Evolutionary conservation across 2,888 invertebrate genomes (phyloP), one percentile per base, ranked within the genome.

Genomic region (Ochropacha duplaris): DNA sequence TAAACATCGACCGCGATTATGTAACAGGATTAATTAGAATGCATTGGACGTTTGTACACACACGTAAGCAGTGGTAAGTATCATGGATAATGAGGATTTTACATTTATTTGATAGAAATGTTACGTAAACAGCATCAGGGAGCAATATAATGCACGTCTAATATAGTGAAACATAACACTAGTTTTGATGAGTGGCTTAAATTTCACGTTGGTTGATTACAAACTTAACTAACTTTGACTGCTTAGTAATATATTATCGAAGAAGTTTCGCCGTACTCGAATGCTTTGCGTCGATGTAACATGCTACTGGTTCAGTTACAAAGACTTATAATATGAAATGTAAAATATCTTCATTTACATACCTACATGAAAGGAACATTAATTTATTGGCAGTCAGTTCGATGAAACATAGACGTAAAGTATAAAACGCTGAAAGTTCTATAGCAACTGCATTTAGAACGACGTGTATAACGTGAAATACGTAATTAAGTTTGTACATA

Each of bases 11-110:
- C 76, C 70, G 68, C 80, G 80, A 82, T 79, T 84, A 76, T 67
- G 70, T 78, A 84, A 84, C 79, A 67, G 78, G 80, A 84, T 86
- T 85, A 84, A 88, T 85, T 79, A 80, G 77, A 76, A 79, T 80
- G 78, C 78, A 78, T 73, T 73, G 65, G 60, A 68, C 62, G 61
- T 64, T 57, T 61, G 64, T 63, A 59, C 57, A 62, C 63, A 58
- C 58, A 55, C 58, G 49, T 44, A 50, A 57, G 49, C n/a, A 50
- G 55, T 58, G 44, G 2, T 19, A 19, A 44, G 44, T 44, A 36
- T 36, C 36, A 36, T 36, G 4, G 36, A 5, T 36, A n/a, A 5
- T n/a, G 0, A n/a, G 1, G n/a, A 36, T n/a, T 36, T n/a, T 9
- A n/a, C n/a, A n/a, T 36, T 36, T n/a, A 39, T 16, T 39, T 16